Percentiles rank a stretch among this genome's conserved stretches.
These are phyloP conservation scores for Ptychochromis oligacanthus DNA, from an alignment of 2,113 vertebrate genomes.

Conservation along the genomic window DNA sequence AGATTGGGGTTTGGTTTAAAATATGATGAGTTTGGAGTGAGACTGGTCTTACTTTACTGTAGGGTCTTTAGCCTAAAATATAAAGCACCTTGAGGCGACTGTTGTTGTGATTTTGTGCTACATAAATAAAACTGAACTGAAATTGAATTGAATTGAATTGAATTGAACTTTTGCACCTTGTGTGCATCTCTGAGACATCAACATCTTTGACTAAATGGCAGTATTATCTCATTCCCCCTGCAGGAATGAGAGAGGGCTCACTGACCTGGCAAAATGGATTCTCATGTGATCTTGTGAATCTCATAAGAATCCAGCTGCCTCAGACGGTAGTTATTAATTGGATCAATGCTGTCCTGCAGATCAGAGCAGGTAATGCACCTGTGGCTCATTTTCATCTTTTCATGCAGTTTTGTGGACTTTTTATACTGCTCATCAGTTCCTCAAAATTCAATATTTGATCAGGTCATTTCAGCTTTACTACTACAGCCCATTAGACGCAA, in stretches of 20 bases:
- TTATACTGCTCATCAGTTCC: not conserved
- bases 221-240: too few species aligned
- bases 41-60: too few species aligned
- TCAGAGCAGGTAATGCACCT: too few species aligned
- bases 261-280: not conserved
- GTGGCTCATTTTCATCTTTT: not conserved
- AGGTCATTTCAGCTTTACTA: not conserved
- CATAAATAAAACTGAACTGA: too few species aligned
- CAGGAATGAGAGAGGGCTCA: not conserved
- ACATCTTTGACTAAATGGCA: not conserved
- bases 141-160: too few species aligned
- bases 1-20: not conserved
- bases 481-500: too few species aligned
- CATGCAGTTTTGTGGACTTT: not conserved
- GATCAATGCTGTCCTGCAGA: not conserved
- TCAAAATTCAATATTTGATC: not conserved
- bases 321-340: not conserved
- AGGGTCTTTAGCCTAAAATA: too few species aligned
- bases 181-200: not conserved
- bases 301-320: not conserved
- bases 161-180: not conserved
- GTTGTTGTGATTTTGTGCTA: too few species aligned
- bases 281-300: not conserved
- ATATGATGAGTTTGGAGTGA: not conserved
- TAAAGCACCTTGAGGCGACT: too few species aligned